These are phyloP conservation scores for Tragelaphus buxtoni DNA, from an alignment of 2,113 vertebrate species.

Conservation along the genomic window DNA sequence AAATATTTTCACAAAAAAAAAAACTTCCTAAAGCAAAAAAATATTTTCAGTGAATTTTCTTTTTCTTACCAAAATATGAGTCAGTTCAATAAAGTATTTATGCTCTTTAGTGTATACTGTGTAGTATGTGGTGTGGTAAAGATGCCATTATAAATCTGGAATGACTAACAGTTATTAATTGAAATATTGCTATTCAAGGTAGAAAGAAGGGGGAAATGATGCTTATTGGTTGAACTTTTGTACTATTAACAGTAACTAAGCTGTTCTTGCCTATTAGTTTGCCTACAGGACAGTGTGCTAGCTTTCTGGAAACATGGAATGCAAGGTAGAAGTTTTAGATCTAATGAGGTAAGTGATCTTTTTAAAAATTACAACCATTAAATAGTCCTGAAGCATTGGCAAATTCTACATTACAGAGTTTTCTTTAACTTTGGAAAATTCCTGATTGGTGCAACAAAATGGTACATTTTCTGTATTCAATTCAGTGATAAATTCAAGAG, in stretches of 20 bases:
- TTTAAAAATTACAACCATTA: neutral
- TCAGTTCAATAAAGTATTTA: neutral
- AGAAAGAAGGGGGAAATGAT: constrained; percentile 7
- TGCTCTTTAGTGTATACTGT: neutral
- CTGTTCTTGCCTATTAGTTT: constrained; percentile 85
- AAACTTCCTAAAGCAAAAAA: neutral
- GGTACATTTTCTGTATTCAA: neutral
- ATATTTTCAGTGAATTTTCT: neutral
- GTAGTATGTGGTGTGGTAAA: neutral
- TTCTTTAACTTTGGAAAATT: neutral
- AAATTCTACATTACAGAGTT: neutral
- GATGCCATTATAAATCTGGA: neutral
- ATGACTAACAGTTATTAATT: neutral
- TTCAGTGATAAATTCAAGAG: neutral
- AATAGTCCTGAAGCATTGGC: neutral
- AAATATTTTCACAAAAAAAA: neutral
- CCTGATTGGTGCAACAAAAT: neutral
- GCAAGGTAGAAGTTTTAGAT: constrained; percentile 97
- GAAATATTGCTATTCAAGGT: neutral
- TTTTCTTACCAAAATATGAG: neutral
- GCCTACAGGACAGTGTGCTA: constrained; percentile 96
- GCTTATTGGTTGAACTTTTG: constrained; percentile 46
- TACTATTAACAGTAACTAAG: constrained; percentile 59
- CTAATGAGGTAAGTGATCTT: constrained; percentile 90
- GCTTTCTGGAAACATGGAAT: constrained; percentile 99